Evolutionary conservation across 2,888 invertebrate genomes (phyloP), one percentile per base, ranked within the genome.

Genomic region (Netelia virgata): DNA sequence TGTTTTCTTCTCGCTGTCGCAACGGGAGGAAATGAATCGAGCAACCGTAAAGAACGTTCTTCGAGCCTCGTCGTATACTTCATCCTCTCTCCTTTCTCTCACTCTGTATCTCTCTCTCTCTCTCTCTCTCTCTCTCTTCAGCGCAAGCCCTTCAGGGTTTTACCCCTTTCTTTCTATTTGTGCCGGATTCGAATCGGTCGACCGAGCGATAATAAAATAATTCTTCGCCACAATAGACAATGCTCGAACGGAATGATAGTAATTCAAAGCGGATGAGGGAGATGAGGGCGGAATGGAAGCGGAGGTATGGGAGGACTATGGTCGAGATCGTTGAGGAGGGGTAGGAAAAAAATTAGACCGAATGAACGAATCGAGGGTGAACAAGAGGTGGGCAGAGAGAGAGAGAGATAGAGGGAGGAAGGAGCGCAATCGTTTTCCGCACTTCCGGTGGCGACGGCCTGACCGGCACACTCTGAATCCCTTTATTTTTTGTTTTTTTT

Each of bases 151-250:
- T 20, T 28, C 72, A 66, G 43, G 82, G 86, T 85, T 85, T 85
- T 87, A 87, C 84, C 84, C 76, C 85, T 68, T 70, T 36, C 16
- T 73, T 36, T 18, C 55, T 63, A 79, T 87, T 80, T 86, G 63
- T 70, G 72, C 80, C 23, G 83, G 79, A 28, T 28, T 28, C 28
- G 83, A 86, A 86, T 87, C 87, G 87, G 83, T 82, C 89, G 89
- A 87, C 87, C 90, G 90, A 90, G 88, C 91, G 91, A 91, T 92
- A 92, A 92, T 93, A 92, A 92, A 93, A 93, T 93, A 92, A 92
- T 93, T 92, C 92, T 91, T 89, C 90, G 90, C 88, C 91, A 92
- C 92, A 92, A 92, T 92, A 91, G 93, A 92, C 92, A 92, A 92
- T 92, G 91, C 91, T 89, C 87, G 90, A 28, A 83, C 90, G 91